Evolutionary conservation across 92 coral and sea anemone species (phyloP), one percentile per base, ranked within the genome.

Genomic region (Metridium senile): DNA sequence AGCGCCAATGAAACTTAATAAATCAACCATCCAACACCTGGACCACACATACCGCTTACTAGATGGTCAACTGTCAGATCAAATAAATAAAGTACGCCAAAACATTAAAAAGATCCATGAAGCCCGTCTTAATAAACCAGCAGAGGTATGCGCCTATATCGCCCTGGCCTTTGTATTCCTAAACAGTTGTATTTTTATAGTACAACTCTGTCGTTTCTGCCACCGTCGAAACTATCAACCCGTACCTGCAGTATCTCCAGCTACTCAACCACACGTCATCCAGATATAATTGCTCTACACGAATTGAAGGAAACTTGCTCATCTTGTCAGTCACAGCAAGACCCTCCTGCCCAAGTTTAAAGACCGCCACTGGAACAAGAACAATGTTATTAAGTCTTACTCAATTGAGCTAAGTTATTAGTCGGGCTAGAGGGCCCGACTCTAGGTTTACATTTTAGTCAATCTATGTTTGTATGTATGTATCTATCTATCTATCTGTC

Each of bases 61-160:
- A 7, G 51, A 45, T 45, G 51, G 51, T 7, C 7, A 16, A 32
- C 75, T 54, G 90, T 54, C 59, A 10, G 9, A 54, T 2, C 59
- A 54, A 20, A 54, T 54, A 2, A 3, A 6, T 13, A 2, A 3
- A 3, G 59, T 54, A 20, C 59, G 59, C 23, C 59, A 54, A 3
- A 54, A 54, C 2, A 54, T 54, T 3, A 54, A 21, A 6, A 54
- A 54, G 23, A 54, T 54, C 59, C 4, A 54, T 3, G 59, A 54
- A 10, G 59, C 59, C 16, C 20, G n/a, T 2, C 16, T 54, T 2
- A 3, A 3, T 9, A 54, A 6, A 54, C 9, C 59, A 4, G 16
- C 59, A 20, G 59, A 54, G 23, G 59, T 54, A 4, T 54, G 59
- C 17, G 23, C 59, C 23, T 54, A 54, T 21, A 54, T 54, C 59